A percentile compares a stretch with the other conserved stretches of the same genome.
Evolutionary conservation across 1,140 invertebrate genomes (phyloP).

Genomic region (Drosophila ohnishii): DNA sequence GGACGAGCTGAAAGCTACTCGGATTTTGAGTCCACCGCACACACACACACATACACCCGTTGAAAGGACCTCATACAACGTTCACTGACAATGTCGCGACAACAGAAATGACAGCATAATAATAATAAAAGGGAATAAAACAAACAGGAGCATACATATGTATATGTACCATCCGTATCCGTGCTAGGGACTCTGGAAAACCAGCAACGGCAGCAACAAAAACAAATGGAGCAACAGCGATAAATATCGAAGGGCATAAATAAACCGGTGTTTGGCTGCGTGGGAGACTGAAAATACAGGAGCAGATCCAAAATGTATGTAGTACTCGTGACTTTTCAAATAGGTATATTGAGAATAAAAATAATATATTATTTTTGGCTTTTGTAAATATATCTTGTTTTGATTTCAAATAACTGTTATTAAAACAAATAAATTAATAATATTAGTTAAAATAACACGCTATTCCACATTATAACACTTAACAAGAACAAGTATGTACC

Average conservation of each 20-base stretch:
- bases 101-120: slow-evolving; percentile 78
- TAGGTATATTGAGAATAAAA: no score
- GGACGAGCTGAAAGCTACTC: slow-evolving; percentile 12
- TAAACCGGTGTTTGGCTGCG: slow-evolving; percentile 51
- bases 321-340: no score
- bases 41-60: not conserved
- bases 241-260: slow-evolving; percentile 77
- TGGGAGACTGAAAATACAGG: slow-evolving; percentile 25
- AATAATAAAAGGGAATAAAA: slow-evolving; percentile 74
- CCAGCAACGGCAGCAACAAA: slow-evolving; percentile 50
- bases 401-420: not conserved
- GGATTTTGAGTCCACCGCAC: slow-evolving; percentile 1
- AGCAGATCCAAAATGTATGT: not conserved
- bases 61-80: slow-evolving; percentile 41
- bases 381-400: no score
- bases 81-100: slow-evolving; percentile 76
- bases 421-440: not conserved
- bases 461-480: no score
- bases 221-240: slow-evolving; percentile 58
- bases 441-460: not conserved
- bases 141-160: slow-evolving; percentile 28
- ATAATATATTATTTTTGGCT: no score
- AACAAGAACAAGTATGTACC: no score
- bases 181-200: slow-evolving; percentile 16
- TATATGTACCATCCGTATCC: not conserved